Base-by-base conservation (phyloP, 2,113 vertebrate species). In the Pycnonotus jocosus region DNA sequence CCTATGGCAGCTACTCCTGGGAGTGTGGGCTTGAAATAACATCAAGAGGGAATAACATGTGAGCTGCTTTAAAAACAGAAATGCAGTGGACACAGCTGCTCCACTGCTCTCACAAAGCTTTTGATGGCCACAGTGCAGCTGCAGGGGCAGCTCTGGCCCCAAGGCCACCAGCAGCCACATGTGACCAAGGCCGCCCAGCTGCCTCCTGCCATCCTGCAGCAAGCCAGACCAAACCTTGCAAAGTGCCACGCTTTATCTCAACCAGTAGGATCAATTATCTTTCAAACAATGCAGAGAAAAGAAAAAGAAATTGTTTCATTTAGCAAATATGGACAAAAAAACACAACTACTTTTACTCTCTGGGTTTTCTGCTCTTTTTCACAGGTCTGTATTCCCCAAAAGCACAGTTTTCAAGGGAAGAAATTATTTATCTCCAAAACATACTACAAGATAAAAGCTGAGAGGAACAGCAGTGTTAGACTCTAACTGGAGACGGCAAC, bases 81-180 rank as follows among this genome's bases (percentile, higher is more conserved):
- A 35, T 6, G 4, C 5, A 10, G 38, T 40, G 24, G n/a, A 62
- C 0, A 0, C 38, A 35, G 76, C 51, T 2, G 0, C 61, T 48
- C 35, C 4, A 4, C 42, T 54, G 47, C 56, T 70, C 57, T 73
- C 30, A 2, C 31, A 64, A 80, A 53, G 71, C 61, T 35, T 45
- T 47, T 0, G 0, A 62, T 1, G 3, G 82, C 15, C 58, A 79
- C 8, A 1, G 28, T 6, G 1, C 0, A 0, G 82, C 38, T 20
- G 40, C 5, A 2, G 33, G 45, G 60, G 15, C 64, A 81, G 78
- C 79, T 79, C 74, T 68, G 3, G 1, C 68, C 83, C 42, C 71
- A 84, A 60, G 62, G 81, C 40, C 54, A 73, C 50, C 4, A 3
- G 62, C 24, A 92, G 65, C 50, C 61, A 37, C 4, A 0, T 1